A percentile compares a stretch with the other conserved stretches of the same genome.
These are phyloP conservation scores for Laticauda colubrina DNA, from an alignment of 2,113 vertebrate genomes.

Conservation along the genomic window DNA sequence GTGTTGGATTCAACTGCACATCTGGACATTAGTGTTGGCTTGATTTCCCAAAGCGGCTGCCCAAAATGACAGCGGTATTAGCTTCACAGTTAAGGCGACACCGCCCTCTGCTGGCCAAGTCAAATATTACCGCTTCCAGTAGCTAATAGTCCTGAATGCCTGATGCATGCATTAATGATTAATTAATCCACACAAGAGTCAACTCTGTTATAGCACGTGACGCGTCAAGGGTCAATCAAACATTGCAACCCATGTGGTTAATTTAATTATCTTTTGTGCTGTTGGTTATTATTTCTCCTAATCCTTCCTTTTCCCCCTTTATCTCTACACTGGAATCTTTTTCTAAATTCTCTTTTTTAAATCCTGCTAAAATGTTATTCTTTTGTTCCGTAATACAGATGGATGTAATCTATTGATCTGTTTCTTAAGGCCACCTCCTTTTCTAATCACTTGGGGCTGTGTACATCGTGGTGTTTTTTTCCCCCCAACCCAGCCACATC, in stretches of 20 bases:
- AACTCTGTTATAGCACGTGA: neutral
- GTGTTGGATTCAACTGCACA: neutral
- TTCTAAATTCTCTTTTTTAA: neutral
- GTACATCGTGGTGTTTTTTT: neutral
- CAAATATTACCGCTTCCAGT: neutral
- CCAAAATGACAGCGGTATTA: neutral
- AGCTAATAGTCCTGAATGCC: neutral
- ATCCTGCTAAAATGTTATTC: neutral
- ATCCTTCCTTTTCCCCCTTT: neutral
- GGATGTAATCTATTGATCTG: neutral
- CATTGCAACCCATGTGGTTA: too few species aligned
- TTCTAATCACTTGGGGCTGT: neutral
- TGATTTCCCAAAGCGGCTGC: neutral
- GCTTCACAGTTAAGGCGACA: neutral
- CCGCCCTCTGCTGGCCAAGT: conserved; percentile 2
- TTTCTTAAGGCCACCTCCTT: neutral
- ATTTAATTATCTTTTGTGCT: neutral
- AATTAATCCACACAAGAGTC: neutral
- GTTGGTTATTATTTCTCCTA: neutral
- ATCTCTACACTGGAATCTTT: neutral
- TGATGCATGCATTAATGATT: neutral
- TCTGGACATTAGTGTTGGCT: neutral
- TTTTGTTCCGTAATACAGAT: neutral
- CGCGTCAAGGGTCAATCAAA: neutral
- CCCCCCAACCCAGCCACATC: neutral